These are phyloP conservation scores for Synodontis membranacea DNA, from an alignment of 2,113 vertebrate genomes.

Conservation along the genomic window DNA sequence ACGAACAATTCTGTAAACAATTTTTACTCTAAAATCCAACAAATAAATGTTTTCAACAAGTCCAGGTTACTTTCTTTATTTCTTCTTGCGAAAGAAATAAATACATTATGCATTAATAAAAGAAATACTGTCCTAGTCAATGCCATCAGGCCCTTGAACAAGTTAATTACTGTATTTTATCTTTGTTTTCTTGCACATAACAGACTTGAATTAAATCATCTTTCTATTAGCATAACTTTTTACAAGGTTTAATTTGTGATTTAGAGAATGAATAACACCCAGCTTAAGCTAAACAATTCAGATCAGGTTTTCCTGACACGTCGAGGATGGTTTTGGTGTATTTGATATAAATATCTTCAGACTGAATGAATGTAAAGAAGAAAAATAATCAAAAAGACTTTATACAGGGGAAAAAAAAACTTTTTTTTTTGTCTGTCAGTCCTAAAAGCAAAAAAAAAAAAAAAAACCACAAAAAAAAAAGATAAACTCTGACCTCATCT, in stretches of 20 bases:
- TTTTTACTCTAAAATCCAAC: neutral
- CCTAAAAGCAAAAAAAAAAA: slow-evolving; percentile 6
- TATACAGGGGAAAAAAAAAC: slow-evolving; percentile 5
- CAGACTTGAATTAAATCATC: neutral
- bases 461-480: slow-evolving; percentile 46
- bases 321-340: neutral
- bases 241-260: neutral
- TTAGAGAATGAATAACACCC: neutral
- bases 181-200: neutral
- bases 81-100: no score
- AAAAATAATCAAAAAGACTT: neutral
- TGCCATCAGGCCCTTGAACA: no score
- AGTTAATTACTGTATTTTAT: neutral
- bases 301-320: neutral
- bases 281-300: neutral
- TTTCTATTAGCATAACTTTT: neutral
- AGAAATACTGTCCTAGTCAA: no score
- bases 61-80: no score
- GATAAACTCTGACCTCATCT: slow-evolving; percentile 51
- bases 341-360: slow-evolving; percentile 6
- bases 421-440: slow-evolving; percentile 11
- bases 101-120: no score
- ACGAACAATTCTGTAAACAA: neutral
- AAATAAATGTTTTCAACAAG: neutral
- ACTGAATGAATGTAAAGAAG: neutral